Base-by-base conservation (phyloP, 2,797 vertebrate species). In the Peromyscus eremicus region DNA sequence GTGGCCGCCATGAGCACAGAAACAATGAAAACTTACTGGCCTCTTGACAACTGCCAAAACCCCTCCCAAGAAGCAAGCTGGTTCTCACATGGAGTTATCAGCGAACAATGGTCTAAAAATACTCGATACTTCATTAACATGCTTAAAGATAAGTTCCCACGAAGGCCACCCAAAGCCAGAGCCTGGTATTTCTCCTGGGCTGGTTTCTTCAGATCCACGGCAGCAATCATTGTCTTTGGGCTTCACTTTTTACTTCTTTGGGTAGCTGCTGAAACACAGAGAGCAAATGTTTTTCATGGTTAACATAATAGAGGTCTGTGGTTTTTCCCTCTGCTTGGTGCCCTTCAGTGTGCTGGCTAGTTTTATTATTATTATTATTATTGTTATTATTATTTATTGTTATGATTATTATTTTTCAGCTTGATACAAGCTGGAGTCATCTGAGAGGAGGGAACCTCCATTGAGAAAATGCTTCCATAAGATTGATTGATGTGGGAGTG, bases 51-150 rank as follows among this genome's bases (percentile, higher is more conserved):
- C 6, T 57, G 93, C 96, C 34, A 43, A 96, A 97, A 97, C 12
- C 57, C 70, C 95, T 77, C 95, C 88, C 1, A 82, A 91, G 94
- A 95, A 88, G 11, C 4, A 83, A 64, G 77, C 92, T 92, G 57
- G 23, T 96, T 95, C 85, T 95, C 85, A 91, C 91, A 92, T 86
- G 94, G 89, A 52, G 94, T 71, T 70, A 79, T 60, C 77, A 40
- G 16, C 57, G 66, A 97, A 88, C 32, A 77, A 79, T 76, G 8
- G 86, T n/a, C 64, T 96, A 68, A 92, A 68, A 62, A 34, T 93
- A n/a, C 68, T 83, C 98, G 70, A 55, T 79, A 81, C 85, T 79
- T 97, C 77, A 94, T 93, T 97, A 91, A 83, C 91, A 71, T 37
- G 79, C 89, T 91, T 82, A 94, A 88, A 96, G 70, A 79, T 43